These are phyloP conservation scores for Hippotragus niger DNA, from an alignment of 2,113 vertebrate genomes.

Conservation along the genomic window DNA sequence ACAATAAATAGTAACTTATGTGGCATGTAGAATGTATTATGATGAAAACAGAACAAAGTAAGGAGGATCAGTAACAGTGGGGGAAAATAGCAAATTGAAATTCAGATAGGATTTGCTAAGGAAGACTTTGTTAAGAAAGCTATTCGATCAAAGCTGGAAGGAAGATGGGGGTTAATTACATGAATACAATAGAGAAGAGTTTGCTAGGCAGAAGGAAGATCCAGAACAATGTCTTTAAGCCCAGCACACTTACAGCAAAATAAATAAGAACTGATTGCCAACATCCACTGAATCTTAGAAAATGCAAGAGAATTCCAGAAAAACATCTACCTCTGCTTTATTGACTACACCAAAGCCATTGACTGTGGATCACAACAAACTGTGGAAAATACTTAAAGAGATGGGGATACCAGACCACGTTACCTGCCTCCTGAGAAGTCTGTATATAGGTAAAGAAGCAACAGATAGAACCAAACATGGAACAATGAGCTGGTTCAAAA, in stretches of 20 bases:
- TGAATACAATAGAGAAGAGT: neutral
- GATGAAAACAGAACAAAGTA: neutral
- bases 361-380: neutral
- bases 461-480: neutral
- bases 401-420: neutral
- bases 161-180: neutral
- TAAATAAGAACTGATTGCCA: neutral
- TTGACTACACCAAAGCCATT: neutral
- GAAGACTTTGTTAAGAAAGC: neutral
- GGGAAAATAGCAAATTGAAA: neutral
- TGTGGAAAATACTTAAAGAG: neutral
- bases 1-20: neutral
- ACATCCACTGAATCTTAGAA: neutral
- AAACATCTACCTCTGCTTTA: neutral
- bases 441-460: neutral
- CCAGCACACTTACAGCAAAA: neutral
- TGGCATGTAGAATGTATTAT: neutral
- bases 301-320: neutral
- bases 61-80: neutral
- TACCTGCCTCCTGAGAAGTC: neutral
- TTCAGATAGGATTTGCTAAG: neutral
- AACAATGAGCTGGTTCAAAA: neutral
- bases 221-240: fast-evolving
- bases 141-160: neutral
- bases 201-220: neutral